Evolutionary conservation across 2,888 invertebrate genomes (phyloP).

Genomic region (Tenthredo amoena): DNA sequence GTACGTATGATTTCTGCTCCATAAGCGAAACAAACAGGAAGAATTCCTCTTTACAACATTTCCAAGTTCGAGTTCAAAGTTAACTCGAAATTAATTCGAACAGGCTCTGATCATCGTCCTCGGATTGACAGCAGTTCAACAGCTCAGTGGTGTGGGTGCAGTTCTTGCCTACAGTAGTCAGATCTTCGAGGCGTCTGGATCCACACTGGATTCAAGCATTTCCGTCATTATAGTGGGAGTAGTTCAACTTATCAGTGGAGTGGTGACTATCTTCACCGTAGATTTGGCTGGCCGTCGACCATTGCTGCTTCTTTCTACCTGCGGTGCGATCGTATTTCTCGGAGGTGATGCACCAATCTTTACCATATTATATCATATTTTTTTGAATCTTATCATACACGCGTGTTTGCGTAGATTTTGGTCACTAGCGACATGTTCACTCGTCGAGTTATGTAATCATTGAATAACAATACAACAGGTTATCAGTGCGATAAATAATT

Average conservation of each 20-base stretch:
- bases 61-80: not conserved
- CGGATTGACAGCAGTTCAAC: constrained; percentile 56
- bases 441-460: not conserved
- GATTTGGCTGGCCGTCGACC: constrained; percentile 59
- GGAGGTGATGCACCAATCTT: constrained; percentile 4
- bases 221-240: constrained; percentile 52
- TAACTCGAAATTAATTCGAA: not conserved
- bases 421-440: not conserved
- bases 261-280: constrained; percentile 23
- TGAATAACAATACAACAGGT: not conserved
- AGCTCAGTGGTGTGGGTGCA: constrained; percentile 54
- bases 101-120: constrained; percentile 52
- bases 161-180: constrained; percentile 40
- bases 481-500: not conserved
- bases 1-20: not conserved
- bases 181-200: constrained; percentile 10
- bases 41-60: not conserved
- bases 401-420: not conserved
- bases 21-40: not conserved
- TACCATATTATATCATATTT: not conserved
- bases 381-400: not conserved
- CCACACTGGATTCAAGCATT: not conserved
- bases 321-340: constrained; percentile 22
- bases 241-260: not conserved
- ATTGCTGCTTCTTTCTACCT: constrained; percentile 52